Evolutionary conservation across 1,140 invertebrate species (phyloP).

Genomic region (Trissolcus basalis): DNA sequence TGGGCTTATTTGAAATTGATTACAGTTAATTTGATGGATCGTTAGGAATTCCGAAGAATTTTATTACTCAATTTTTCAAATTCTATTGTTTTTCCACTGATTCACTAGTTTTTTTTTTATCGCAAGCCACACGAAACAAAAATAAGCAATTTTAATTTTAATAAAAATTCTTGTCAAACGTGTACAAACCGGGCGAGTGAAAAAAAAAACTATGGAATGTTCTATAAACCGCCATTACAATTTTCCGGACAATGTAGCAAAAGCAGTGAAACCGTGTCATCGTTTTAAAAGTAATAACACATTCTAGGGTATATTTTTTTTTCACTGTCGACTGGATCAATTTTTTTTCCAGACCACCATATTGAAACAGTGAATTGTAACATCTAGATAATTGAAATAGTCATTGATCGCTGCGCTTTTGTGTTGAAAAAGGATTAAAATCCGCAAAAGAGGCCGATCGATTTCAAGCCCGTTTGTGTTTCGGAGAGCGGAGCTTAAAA

Average conservation of each 20-base stretch:
- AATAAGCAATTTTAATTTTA: too few species aligned
- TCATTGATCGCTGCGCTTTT: background rate
- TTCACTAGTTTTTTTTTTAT: too few species aligned
- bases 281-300: slow-evolving; percentile 24
- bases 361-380: slow-evolving; percentile 24
- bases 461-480: slow-evolving; percentile 11
- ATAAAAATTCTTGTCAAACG: too few species aligned
- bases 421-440: slow-evolving; percentile 22
- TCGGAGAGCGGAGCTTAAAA: slow-evolving; percentile 13
- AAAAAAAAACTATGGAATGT: too few species aligned
- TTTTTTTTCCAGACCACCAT: slow-evolving; percentile 10
- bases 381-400: slow-evolving; percentile 23
- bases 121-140: too few species aligned
- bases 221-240: too few species aligned
- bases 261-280: slow-evolving; percentile 16
- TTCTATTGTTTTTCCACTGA: too few species aligned
- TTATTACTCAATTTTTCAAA: too few species aligned
- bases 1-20: too few species aligned
- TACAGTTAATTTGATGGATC: too few species aligned
- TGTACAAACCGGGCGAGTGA: too few species aligned
- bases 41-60: background rate
- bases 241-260: slow-evolving; percentile 11
- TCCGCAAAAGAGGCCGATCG: slow-evolving; percentile 15
- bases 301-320: slow-evolving; percentile 20
- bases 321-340: background rate